These are phyloP conservation scores for Calephelis perditalis DNA, from an alignment of 2,888 invertebrate species.

Conservation along the genomic window DNA sequence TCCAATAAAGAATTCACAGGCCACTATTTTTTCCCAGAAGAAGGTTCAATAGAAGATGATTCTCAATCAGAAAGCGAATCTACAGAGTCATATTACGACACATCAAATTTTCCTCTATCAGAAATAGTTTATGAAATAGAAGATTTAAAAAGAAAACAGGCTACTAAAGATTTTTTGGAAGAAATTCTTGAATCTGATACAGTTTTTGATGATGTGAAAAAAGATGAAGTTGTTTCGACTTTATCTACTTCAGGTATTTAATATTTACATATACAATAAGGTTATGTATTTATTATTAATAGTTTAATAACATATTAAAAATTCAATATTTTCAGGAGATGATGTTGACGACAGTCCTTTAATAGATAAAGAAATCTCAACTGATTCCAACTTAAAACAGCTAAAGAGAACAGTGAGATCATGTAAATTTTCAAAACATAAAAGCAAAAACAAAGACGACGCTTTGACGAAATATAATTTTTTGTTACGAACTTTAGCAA, in stretches of 20 bases:
- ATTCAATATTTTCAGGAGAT: not conserved
- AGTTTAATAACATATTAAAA: not conserved
- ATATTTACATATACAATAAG: too few species aligned
- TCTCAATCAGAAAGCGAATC: constrained; percentile 35
- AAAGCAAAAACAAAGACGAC: constrained; percentile 3
- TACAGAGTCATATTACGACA: constrained; percentile 54
- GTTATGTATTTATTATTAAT: not conserved
- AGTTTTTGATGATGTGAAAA: constrained; percentile 39
- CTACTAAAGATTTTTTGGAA: constrained; percentile 60
- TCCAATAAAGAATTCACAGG: constrained; percentile 57
- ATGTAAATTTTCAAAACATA: not conserved
- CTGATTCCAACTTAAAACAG: not conserved
- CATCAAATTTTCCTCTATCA: constrained; percentile 42
- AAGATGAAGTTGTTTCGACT: constrained; percentile 14
- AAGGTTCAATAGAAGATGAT: constrained; percentile 45
- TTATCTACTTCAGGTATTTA: constrained; percentile 20
- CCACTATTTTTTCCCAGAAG: constrained; percentile 69
- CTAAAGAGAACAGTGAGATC: not conserved
- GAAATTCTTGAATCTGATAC: constrained; percentile 61
- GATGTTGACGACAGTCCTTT: not conserved
- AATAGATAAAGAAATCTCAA: not conserved
- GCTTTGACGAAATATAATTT: constrained; percentile 31
- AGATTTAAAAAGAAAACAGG: constrained; percentile 50
- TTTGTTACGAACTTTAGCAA: constrained; percentile 37
- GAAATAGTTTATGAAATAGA: constrained; percentile 59